Conservation (phyloP, 2,797 vertebrate genomes). For the Masticophis lateralis region DNA sequence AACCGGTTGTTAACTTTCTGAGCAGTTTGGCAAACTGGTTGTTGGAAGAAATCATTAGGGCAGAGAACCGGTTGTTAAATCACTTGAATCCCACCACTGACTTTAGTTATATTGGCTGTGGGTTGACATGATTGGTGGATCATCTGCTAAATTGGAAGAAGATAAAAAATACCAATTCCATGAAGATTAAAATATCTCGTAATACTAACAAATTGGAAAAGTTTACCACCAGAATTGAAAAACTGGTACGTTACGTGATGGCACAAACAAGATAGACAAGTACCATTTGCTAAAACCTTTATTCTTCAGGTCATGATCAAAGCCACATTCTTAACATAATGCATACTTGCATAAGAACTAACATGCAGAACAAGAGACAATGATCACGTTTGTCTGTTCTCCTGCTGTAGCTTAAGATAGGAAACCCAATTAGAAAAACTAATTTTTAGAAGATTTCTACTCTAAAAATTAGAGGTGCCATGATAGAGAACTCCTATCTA, state of each 20-base stretch:
- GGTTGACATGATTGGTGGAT: background rate
- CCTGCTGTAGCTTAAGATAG: background rate
- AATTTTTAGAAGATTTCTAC: background rate
- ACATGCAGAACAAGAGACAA: background rate
- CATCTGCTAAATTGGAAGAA: no score
- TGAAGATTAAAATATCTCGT: background rate
- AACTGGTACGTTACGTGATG: background rate
- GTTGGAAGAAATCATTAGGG: no score
- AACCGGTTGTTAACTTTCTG: no score
- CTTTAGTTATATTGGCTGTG: background rate
- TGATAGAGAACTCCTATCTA: background rate
- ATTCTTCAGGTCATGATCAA: background rate
- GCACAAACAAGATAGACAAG: background rate
- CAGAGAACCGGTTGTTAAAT: no score
- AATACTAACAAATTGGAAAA: background rate
- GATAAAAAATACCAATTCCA: no score
- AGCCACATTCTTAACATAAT: background rate
- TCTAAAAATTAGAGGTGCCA: background rate
- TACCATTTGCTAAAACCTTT: background rate
- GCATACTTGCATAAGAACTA: background rate
- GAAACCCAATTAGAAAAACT: background rate
- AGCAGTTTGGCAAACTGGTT: no score
- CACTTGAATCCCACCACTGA: no score
- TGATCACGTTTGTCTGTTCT: background rate
- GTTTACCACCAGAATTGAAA: background rate